Evolutionary conservation across 1,140 invertebrate genomes (phyloP), one percentile per base, ranked within the genome.

Genomic region (Drosophila kepulauana): DNA sequence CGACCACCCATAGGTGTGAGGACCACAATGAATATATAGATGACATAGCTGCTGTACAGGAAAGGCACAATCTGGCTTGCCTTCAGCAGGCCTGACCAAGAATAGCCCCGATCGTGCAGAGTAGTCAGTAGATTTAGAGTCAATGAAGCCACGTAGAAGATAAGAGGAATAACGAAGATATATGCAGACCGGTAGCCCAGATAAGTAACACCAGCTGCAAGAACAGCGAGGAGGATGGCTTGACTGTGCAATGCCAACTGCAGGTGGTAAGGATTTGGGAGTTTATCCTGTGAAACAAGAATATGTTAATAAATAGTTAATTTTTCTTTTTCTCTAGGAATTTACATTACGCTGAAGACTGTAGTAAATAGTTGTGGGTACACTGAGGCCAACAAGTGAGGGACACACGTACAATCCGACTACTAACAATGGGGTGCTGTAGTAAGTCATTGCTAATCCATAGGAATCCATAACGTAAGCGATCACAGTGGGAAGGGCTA

Each of bases 1-100:
- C 96, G 87, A 11, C 95, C 96, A 81, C 94, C 94, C 58, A 96
- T 94, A 10, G 96, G 95, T 25, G 95, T 94, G 73, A 96, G 94
- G 11, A 94, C 88, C 15, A 96, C 93, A 77, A 97, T 96, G 54
- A 95, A 94, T 41, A 93, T 93, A 79, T 96, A 94, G 5, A 95
- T 93, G 13, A 96, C 16, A 16, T 92, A 95, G 11, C 95, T 94
- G 58, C 96, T 91, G 56, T 94, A 94, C 16, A 95, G 88, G 59
- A 93, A 92, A 41, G 91, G 88, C 46, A 87, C 35, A 52, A 92
- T 68, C 58, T 92, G 91, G 16, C 82, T 38, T 0, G 82, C 82
- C 57, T 94, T 93, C 61, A 95, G 93, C 43, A 94, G 91, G 48
- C 94, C 78, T 4, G 95, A 79, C 95, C 95, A 95, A 79, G 94